Base-by-base conservation (phyloP, 2,113 vertebrate genomes). In the Nesospiza acunhae region DNA sequence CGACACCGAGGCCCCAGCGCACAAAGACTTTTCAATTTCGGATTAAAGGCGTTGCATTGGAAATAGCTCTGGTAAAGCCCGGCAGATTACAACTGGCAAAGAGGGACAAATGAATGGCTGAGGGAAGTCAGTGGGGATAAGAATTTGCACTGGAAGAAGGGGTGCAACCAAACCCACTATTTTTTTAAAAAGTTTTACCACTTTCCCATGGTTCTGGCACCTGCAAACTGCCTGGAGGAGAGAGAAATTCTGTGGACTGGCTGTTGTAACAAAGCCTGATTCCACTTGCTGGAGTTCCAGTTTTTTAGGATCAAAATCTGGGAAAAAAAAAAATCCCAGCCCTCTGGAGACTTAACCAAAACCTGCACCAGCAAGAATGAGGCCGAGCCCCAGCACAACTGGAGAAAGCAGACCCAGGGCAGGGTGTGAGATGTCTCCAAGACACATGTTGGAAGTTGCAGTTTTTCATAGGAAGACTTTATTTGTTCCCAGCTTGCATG, bases 1-100 rank as follows among this genome's bases (percentile, higher is more conserved):
- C 10, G 53, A 91, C 94, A 70, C 37, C 0, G 66, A 79, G 73
- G 80, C 55, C 93, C 82, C 90, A 5, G 88, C 15, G 52, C 90
- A 96, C 87, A 93, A 95, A 91, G 94, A 90, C 90, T 94, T 96
- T 97, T 87, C 91, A 92, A 85, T 96, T 93, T 96, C 1, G 33
- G 91, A 96, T 97, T 96, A 96, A 89, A 78, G 6, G 15, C 6
- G 26, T 67, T 68, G 84, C 73, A 89, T 63, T 91, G 77, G 77
- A 89, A 96, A 72, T n/a, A 80, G 90, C 88, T 82, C 33, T 33
- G 84, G 77, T 81, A 87, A 94, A 6, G 42, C 72, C 42, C 67
- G 44, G 89, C 63, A 70, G 74, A 85, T 89, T 94, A 84, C 15
- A 79, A 12, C 30, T 16, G 44, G 83, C 55, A 42, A 87, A 49